phyloP scores from a whole-genome alignment of 2,888 invertebrate genomes.

The Agrilus cyanescens region DNA sequence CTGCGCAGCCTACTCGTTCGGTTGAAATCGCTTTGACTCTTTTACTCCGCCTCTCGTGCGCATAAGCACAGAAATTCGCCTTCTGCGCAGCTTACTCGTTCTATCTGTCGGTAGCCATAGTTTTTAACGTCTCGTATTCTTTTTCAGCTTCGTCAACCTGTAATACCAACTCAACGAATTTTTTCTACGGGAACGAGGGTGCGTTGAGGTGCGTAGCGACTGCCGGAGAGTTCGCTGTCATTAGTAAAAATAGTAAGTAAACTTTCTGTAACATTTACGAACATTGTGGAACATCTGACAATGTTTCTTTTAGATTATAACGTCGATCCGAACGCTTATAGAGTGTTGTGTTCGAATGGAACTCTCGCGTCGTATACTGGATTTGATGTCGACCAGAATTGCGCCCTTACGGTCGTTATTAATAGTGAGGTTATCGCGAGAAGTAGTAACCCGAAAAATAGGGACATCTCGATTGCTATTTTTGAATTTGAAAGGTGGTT shows the following conservation, averaged over 20 bases:
- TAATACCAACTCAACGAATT: slow-evolving; percentile 40
- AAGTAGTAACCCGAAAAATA: slow-evolving; percentile 25
- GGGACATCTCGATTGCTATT: slow-evolving; percentile 22
- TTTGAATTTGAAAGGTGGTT: slow-evolving; percentile 25
- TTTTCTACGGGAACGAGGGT: slow-evolving; percentile 48
- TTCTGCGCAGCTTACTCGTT: too few relatives aligned
- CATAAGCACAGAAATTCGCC: too few relatives aligned
- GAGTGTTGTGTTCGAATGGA: slow-evolving; percentile 50
- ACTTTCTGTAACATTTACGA: not conserved
- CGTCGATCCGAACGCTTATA: slow-evolving; percentile 27
- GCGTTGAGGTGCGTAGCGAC: slow-evolving; percentile 46
- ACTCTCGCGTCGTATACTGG: slow-evolving; percentile 39
- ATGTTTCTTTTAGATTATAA: not conserved
- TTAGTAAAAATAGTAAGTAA: slow-evolving; percentile 27
- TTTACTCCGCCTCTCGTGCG: too few relatives aligned
- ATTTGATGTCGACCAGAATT: slow-evolving; percentile 40
- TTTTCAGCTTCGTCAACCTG: slow-evolving; percentile 29
- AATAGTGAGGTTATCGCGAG: slow-evolving; percentile 49
- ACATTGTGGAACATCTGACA: not conserved
- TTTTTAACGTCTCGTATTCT: too few relatives aligned
- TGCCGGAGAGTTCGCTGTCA: slow-evolving; percentile 46
- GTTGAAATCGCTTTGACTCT: too few relatives aligned
- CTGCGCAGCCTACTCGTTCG: too few relatives aligned
- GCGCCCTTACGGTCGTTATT: slow-evolving; percentile 45
- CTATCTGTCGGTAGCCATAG: too few relatives aligned